These are phyloP conservation scores for Notarius quadriscutis DNA, from an alignment of 2,113 vertebrate genomes.

Conservation along the genomic window DNA sequence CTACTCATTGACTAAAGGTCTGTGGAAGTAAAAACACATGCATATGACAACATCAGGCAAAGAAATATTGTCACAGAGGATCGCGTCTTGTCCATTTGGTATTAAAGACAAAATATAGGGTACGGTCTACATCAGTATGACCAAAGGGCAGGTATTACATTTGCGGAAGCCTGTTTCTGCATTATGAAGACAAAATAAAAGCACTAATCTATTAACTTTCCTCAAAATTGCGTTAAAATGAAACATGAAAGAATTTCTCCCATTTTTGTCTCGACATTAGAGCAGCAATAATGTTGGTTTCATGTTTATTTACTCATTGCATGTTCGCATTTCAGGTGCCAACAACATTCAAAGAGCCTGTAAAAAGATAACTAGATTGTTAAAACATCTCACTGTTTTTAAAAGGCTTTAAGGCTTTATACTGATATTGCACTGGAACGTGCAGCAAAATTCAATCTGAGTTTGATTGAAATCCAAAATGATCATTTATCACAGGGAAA, in stretches of 20 bases:
- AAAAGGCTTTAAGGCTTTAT: too few relatives aligned
- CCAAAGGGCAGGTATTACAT: neutral
- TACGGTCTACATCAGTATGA: neutral
- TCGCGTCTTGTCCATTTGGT: neutral
- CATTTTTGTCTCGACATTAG: neutral
- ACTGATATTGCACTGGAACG: too few relatives aligned
- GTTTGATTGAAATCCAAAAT: neutral
- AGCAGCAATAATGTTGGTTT: neutral
- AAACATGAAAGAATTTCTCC: neutral
- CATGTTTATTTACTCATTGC: neutral
- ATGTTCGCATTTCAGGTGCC: neutral
- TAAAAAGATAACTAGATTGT: neutral
- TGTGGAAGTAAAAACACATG: neutral
- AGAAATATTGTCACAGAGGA: neutral
- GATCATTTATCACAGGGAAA: neutral
- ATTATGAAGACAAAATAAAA: neutral
- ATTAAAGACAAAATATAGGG: neutral
- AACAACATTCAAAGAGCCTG: neutral
- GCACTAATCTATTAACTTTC: neutral
- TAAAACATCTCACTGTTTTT: too few relatives aligned
- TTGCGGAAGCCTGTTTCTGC: neutral
- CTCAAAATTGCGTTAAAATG: neutral
- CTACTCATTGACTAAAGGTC: neutral
- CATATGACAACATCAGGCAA: neutral
- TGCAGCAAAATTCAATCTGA: neutral